A percentile compares a stretch with the other conserved stretches of the same genome.
Evolutionary conservation across 2,113 vertebrate species (phyloP).

Genomic region (Nyctereutes procyonoides): DNA sequence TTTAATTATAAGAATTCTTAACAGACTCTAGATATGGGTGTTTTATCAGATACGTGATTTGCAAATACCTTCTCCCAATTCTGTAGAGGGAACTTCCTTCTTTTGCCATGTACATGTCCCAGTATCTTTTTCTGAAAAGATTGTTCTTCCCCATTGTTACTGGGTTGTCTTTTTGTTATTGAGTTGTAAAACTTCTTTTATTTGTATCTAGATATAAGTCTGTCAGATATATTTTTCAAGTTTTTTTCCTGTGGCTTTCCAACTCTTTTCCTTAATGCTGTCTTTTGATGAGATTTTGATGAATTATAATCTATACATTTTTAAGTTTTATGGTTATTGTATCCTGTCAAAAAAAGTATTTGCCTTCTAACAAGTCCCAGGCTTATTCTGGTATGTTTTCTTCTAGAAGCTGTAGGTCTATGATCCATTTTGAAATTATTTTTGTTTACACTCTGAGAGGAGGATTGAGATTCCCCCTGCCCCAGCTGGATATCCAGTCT

Average conservation of each 20-base stretch:
- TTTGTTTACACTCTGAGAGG: not conserved
- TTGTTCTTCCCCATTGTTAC: not conserved
- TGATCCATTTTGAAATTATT: not conserved
- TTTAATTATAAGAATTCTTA: not conserved
- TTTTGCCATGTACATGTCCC: not conserved
- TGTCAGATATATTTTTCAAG: not conserved
- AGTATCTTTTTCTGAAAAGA: not conserved
- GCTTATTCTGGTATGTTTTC: not conserved
- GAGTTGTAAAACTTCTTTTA: not conserved
- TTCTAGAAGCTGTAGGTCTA: not conserved
- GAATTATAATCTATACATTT: not conserved
- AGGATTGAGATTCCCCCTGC: not conserved
- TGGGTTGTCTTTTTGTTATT: not conserved
- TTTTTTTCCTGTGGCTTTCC: not conserved
- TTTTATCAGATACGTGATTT: not conserved
- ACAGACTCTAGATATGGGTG: not conserved
- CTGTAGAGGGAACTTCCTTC: not conserved
- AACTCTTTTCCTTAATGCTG: not conserved
- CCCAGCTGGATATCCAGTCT: not conserved
- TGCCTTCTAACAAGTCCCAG: not conserved
- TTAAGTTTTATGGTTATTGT: not conserved
- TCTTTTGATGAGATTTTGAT: conserved; percentile 3
- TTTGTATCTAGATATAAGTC: not conserved
- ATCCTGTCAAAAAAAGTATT: not conserved
- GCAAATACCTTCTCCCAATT: not conserved